phyloP scores from a whole-genome alignment of 2,113 vertebrate genomes.

The Machaerirhynchus nigripectus region DNA sequence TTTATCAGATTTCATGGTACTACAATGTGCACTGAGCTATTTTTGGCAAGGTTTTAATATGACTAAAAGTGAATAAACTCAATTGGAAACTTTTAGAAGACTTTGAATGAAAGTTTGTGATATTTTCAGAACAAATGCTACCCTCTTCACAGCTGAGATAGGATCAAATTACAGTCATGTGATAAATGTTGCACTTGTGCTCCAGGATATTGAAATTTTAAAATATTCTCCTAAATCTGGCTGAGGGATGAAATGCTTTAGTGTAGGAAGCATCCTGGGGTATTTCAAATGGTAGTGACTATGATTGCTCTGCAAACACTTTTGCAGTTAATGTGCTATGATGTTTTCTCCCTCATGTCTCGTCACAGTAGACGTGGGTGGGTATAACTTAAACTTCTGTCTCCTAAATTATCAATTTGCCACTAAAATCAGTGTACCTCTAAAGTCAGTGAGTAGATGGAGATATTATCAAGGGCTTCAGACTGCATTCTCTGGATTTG shows the following conservation, averaged over 20 bases:
- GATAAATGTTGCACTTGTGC: not conserved
- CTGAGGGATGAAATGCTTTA: not conserved
- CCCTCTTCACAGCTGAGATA: not conserved
- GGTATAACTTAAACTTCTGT: not conserved
- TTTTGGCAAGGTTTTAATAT: slow-evolving; percentile 7
- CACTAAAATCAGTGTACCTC: not conserved
- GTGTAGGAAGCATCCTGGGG: not conserved
- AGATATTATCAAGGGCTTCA: not conserved
- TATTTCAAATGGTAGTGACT: not conserved
- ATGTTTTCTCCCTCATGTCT: not conserved
- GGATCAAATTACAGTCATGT: not conserved
- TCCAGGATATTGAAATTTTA: not conserved
- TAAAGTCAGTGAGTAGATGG: not conserved
- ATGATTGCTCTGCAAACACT: not conserved
- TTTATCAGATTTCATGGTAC: slow-evolving; percentile 51
- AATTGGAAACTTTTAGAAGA: not conserved
- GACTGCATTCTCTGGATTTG: not conserved
- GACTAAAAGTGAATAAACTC: not conserved
- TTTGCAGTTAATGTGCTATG: not conserved
- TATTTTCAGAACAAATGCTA: not conserved
- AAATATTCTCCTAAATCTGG: not conserved
- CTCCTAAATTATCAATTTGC: not conserved
- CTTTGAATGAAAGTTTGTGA: not conserved
- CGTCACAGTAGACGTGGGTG: not conserved
- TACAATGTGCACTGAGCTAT: not conserved